Evolutionary conservation across 2,797 vertebrate genomes (phyloP), one percentile per base, ranked within the genome.

Genomic region (Sphaeramia orbicularis): DNA sequence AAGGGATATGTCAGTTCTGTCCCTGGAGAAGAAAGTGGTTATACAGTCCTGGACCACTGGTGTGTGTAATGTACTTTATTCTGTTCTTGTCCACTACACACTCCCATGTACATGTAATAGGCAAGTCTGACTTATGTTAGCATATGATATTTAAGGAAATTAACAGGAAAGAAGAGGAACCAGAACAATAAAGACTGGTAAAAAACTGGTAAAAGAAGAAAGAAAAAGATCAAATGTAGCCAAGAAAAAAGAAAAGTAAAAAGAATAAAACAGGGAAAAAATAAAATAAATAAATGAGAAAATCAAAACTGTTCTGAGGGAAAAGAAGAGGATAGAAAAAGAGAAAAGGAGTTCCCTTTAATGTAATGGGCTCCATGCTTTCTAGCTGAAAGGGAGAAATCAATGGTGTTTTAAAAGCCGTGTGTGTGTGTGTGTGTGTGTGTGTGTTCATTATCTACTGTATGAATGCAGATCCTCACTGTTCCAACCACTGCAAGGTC

Each of bases 401-500:
- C 69, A 76, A 69, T 83, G 80, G 18, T 53, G 18, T 48, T 59
- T 56, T 65, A 60, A 73, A 55, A 66, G 51, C 36, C 32, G 10
- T 9, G 60, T 32, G 40, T 63, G 53, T 56, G 54, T 41, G 40
- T 37, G 47, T 36, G 58, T 60, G 38, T 65, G 36, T 45, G 47
- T 43, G 48, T 63, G 52, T 64, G 65, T 81, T 74, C 65, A 71
- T 68, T 74, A 72, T 81, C 55, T 73, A 65, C 55, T 71, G 55
- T 75, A 62, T 73, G 62, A 65, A 69, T 75, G 60, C 55, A 73
- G 49, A 60, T 75, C 40, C 32, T 74, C 55, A 57, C 30, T 58
- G 54, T 68, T 79, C 56, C 16, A 54, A 51, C 70, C 15, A 27
- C 68, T 78, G 77, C 80, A 91, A 89, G 85, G 84, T 86, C 86